Conservation (phyloP, 2,797 vertebrate genomes). For the Arnoldichthys spilopterus region DNA sequence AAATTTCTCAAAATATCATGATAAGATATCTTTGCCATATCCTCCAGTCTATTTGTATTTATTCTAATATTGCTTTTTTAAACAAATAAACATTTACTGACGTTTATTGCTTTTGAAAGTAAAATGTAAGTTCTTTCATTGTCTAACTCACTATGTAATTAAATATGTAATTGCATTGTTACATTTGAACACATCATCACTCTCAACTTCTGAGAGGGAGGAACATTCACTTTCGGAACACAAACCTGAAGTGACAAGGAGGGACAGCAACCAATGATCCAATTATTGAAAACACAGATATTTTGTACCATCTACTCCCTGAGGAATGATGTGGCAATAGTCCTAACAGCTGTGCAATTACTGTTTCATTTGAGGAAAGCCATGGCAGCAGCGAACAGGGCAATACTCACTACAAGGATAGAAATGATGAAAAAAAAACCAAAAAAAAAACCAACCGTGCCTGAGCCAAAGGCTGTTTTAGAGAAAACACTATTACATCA, state of each 20-base stretch:
- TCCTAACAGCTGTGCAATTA: conserved; percentile 10
- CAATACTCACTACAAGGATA: neutral
- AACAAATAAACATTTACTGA: no score
- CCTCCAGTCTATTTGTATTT: no score
- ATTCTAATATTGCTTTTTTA: no score
- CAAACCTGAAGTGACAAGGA: neutral
- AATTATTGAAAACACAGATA: conserved; percentile 2
- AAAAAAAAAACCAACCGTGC: neutral
- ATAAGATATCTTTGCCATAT: no score
- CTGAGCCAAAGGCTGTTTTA: neutral
- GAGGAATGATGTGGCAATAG: conserved; percentile 14
- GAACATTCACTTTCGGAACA: neutral
- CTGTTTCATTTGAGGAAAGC: conserved; percentile 11
- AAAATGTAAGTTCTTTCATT: no score
- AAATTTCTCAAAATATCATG: no score
- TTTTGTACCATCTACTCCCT: neutral
- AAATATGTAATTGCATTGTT: no score
- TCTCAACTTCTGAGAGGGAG: neutral
- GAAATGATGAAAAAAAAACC: neutral
- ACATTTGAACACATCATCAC: neutral
- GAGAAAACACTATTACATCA: neutral
- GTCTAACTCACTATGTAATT: no score
- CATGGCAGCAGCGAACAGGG: neutral
- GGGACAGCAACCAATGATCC: neutral
- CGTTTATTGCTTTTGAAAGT: no score